A percentile compares a stretch with the other conserved stretches of the same genome.
Evolutionary conservation across 2,797 vertebrate species (phyloP).

Genomic region (Thripadectes ignobilis): DNA sequence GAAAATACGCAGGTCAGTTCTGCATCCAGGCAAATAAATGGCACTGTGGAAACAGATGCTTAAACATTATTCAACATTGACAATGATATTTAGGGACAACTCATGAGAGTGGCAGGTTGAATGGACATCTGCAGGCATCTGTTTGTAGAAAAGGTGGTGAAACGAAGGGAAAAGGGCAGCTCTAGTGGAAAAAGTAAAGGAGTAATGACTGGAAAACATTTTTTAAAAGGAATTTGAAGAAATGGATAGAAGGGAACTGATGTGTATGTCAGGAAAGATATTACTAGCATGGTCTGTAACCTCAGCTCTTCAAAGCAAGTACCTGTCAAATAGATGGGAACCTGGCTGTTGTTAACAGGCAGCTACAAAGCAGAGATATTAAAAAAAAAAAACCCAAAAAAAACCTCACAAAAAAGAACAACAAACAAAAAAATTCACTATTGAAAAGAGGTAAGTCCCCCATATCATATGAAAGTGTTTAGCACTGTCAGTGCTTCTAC

Average conservation of each 20-base stretch:
- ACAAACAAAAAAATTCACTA: not conserved
- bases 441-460: not conserved
- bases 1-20: not conserved
- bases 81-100: not conserved
- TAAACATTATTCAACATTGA: not conserved
- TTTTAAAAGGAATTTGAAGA: not conserved
- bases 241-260: not conserved
- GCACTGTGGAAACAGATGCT: not conserved
- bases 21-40: not conserved
- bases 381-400: too few relatives aligned
- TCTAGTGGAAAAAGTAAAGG: not conserved
- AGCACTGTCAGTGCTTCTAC: not conserved
- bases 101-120: not conserved
- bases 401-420: not conserved
- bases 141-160: not conserved
- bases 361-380: not conserved
- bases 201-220: not conserved
- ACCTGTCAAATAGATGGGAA: not conserved
- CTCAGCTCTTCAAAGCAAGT: not conserved
- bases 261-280: not conserved
- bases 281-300: not conserved
- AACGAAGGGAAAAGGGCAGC: not conserved
- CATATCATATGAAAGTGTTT: not conserved
- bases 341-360: not conserved
- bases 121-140: not conserved